Evolutionary conservation across 2,888 invertebrate species (phyloP).

Genomic region (Calameuta pallipes): DNA sequence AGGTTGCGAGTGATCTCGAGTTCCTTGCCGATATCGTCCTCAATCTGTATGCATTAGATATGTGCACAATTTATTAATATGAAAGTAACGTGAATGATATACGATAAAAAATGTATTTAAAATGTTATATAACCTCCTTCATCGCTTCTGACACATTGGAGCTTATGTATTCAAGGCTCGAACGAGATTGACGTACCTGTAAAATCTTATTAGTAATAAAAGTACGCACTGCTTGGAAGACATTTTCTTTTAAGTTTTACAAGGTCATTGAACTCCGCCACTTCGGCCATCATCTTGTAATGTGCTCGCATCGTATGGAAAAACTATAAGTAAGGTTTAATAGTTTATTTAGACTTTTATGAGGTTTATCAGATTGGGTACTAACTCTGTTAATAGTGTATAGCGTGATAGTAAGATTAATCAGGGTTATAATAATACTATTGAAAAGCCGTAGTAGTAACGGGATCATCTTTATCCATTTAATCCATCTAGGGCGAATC

Average conservation of each 20-base stretch:
- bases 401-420: slow-evolving; percentile 40
- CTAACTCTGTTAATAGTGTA: slow-evolving; percentile 52
- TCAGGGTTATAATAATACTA: slow-evolving; percentile 45
- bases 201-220: slow-evolving; percentile 6
- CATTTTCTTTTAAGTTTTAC: slow-evolving; percentile 33
- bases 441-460: slow-evolving; percentile 44
- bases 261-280: slow-evolving; percentile 42
- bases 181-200: slow-evolving; percentile 51
- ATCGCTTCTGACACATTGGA: slow-evolving; percentile 47
- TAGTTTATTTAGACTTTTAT: slow-evolving; percentile 4
- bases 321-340: slow-evolving; percentile 39
- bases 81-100: background rate
- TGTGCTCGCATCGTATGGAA: slow-evolving; percentile 46
- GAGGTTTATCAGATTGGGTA: slow-evolving; percentile 9
- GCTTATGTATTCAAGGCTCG: slow-evolving; percentile 48
- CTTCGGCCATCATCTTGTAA: slow-evolving; percentile 46
- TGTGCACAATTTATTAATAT: background rate
- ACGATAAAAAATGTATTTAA: background rate
- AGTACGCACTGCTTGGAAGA: background rate
- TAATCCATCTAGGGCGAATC: slow-evolving; percentile 7
- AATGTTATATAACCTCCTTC: slow-evolving; percentile 44
- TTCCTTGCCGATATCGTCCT: slow-evolving; percentile 50
- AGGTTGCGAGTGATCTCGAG: slow-evolving; percentile 50
- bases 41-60: slow-evolving; percentile 41
- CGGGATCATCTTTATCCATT: slow-evolving; percentile 1